Conservation (phyloP, 2,113 vertebrate genomes). For the Saguinus midas region DNA sequence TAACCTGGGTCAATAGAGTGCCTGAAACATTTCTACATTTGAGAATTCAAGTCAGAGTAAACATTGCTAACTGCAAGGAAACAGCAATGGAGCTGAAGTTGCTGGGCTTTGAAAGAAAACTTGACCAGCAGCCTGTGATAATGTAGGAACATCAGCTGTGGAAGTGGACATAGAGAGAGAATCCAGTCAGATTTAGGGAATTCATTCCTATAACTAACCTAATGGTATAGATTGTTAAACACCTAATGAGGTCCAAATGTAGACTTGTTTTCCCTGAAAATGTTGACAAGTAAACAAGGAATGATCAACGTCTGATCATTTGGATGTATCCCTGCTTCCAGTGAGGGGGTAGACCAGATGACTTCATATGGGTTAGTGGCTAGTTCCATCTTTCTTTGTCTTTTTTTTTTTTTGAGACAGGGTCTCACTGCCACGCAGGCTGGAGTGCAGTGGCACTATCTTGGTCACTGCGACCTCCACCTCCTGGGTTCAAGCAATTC, state of each 20-base stretch:
- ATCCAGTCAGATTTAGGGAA: not conserved
- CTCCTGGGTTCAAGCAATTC: too few relatives aligned
- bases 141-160: not conserved
- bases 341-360: not conserved
- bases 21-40: slow-evolving; percentile 77
- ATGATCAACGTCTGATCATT: not conserved
- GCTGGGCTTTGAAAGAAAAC: not conserved
- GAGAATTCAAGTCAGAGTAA: slow-evolving; percentile 63
- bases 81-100: not conserved
- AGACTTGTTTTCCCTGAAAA: not conserved
- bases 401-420: not conserved
- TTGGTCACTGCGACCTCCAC: too few relatives aligned
- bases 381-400: not conserved
- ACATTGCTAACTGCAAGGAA: not conserved
- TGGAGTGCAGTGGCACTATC: too few relatives aligned
- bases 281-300: slow-evolving; percentile 4
- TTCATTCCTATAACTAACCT: slow-evolving; percentile 14
- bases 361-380: not conserved
- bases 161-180: not conserved
- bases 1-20: slow-evolving; percentile 61
- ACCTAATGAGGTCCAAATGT: not conserved
- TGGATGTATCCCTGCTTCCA: not conserved
- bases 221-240: not conserved
- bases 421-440: too few relatives aligned
- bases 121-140: not conserved